A percentile compares a stretch with the other conserved stretches of the same genome.
Evolutionary conservation across 64 coral and sea anemone species (phyloP).

Genomic region (Montipora cactus): DNA sequence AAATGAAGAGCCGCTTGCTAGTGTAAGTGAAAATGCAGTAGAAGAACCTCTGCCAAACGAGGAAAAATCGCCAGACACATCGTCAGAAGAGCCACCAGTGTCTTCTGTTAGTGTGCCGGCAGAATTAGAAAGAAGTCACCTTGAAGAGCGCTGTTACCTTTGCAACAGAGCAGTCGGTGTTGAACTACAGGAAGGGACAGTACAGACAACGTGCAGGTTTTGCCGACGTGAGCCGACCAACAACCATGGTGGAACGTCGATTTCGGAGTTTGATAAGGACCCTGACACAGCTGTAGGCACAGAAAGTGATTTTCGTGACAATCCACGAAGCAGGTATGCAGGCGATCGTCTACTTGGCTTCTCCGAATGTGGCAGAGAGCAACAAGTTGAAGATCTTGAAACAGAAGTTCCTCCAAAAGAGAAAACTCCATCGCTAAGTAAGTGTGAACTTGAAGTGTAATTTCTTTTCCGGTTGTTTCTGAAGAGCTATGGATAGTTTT

Average conservation of each 20-base stretch:
- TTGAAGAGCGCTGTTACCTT: too few relatives aligned
- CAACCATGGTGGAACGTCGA: not conserved
- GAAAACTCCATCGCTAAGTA: not conserved
- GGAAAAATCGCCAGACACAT: not conserved
- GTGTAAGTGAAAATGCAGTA: not conserved
- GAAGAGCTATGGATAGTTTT: not conserved
- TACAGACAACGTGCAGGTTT: not conserved
- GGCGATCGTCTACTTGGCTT: not conserved
- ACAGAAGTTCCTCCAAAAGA: not conserved
- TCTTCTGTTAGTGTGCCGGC: not conserved
- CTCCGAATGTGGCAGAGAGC: not conserved
- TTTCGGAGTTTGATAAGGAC: too few relatives aligned
- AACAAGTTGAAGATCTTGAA: not conserved
- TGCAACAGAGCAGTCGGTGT: too few relatives aligned
- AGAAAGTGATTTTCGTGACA: not conserved
- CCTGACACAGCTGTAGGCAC: not conserved
- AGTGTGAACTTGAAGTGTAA: not conserved
- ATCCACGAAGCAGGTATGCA: not conserved
- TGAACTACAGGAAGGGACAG: too few relatives aligned
- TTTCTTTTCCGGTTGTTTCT: not conserved
- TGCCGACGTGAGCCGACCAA: not conserved
- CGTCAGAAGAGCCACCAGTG: not conserved
- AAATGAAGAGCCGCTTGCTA: not conserved
- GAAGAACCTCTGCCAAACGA: not conserved
- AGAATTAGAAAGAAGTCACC: not conserved